Evolutionary conservation across 2,888 invertebrate species (phyloP).

Genomic region (Pollenia angustigena): DNA sequence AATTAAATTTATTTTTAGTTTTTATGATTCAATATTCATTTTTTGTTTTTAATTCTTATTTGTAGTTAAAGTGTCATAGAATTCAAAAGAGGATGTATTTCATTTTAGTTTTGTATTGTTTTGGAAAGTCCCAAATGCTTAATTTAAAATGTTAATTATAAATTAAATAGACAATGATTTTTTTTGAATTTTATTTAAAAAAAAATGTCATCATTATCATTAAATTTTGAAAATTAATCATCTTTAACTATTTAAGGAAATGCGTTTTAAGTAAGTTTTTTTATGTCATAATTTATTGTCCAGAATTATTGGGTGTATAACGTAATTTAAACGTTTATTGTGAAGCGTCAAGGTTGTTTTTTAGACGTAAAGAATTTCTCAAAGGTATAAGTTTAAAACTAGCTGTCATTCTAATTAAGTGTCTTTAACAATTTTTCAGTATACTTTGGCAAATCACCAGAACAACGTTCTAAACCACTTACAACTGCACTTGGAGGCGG

Average conservation of each 20-base stretch:
- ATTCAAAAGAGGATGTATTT: conserved; percentile 53
- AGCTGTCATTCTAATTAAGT: too few species aligned
- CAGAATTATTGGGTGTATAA: too few species aligned
- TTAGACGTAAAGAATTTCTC: too few species aligned
- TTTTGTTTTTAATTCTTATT: conserved; percentile 2
- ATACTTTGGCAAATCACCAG: too few species aligned
- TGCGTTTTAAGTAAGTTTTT: neutral
- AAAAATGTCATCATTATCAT: neutral
- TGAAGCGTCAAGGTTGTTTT: too few species aligned
- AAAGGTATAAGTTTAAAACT: too few species aligned
- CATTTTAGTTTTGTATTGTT: neutral
- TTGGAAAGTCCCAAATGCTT: conserved; percentile 28
- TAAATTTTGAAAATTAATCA: neutral
- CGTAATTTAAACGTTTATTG: too few species aligned
- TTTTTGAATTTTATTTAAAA: neutral
- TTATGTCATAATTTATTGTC: too few species aligned
- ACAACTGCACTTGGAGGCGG: too few species aligned
- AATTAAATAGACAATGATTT: neutral
- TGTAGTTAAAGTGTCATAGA: neutral
- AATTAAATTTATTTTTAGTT: conserved; percentile 59
- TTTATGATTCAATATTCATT: conserved; percentile 37
- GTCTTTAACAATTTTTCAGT: too few species aligned
- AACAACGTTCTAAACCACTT: too few species aligned
- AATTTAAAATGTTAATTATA: conserved; percentile 14
- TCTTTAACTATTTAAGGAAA: neutral